phyloP scores from a whole-genome alignment of 2,797 vertebrate genomes.

The Moxostoma hubbsi region DNA sequence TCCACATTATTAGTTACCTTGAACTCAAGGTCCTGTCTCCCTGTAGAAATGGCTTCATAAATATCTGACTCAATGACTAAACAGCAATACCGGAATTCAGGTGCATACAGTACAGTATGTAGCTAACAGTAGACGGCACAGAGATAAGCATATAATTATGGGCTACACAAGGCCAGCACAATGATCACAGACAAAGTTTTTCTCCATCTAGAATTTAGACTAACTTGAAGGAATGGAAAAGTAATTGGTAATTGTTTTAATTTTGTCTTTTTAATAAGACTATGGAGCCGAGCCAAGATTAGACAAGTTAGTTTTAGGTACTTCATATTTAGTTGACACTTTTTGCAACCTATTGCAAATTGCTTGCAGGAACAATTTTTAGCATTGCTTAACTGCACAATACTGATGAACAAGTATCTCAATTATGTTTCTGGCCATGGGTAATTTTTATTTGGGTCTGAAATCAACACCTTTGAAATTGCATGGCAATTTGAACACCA shows the following conservation, averaged over 20 bases:
- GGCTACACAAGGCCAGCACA: background rate
- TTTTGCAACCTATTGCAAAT: too few relatives aligned
- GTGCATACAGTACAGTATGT: background rate
- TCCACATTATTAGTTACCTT: conserved; percentile 36
- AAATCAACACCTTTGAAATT: background rate
- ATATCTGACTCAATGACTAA: conserved; percentile 3
- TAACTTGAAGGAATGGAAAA: too few relatives aligned
- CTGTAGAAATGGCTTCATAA: background rate
- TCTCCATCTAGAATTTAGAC: background rate
- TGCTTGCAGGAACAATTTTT: too few relatives aligned
- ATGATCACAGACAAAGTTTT: background rate
- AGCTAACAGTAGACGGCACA: background rate
- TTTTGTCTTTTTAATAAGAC: too few relatives aligned
- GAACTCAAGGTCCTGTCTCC: background rate
- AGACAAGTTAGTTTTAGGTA: too few relatives aligned
- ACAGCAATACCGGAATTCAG: conserved; percentile 8
- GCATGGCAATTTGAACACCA: background rate
- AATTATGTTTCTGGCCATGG: background rate
- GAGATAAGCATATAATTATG: background rate
- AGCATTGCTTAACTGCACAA: background rate
- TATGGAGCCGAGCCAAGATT: too few relatives aligned
- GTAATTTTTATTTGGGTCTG: background rate
- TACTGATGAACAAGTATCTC: background rate
- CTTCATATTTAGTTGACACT: too few relatives aligned
- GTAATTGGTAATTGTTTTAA: too few relatives aligned